Evolutionary conservation across 1,140 invertebrate genomes (phyloP).

Genomic region (Drosophila sproati): DNA sequence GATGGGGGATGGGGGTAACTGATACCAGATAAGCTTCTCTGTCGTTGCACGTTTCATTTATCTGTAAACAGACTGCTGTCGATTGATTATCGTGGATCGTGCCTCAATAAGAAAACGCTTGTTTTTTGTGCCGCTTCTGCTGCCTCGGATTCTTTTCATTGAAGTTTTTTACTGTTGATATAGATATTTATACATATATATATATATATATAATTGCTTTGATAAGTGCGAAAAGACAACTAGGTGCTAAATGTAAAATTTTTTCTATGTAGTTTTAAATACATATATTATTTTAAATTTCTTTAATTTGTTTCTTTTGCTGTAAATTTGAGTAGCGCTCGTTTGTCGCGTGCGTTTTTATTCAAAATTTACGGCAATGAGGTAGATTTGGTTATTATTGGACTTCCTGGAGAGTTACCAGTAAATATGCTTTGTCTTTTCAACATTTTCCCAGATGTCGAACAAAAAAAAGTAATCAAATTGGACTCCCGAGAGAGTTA

Average conservation of each 20-base stretch:
- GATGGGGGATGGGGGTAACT: too few relatives aligned
- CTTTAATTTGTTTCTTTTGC: neutral
- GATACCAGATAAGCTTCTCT: conserved; percentile 22
- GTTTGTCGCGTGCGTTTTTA: conserved; percentile 29
- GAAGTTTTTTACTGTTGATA: conserved; percentile 33
- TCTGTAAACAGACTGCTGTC: conserved; percentile 15
- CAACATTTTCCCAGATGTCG: neutral
- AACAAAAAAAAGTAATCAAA: neutral
- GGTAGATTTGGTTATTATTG: conserved; percentile 73
- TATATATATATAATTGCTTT: conserved; percentile 5
- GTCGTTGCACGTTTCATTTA: conserved; percentile 24
- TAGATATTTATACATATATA: conserved; percentile 30
- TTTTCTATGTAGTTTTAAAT: conserved; percentile 35
- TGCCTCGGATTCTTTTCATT: conserved; percentile 17
- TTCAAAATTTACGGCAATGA: conserved; percentile 74
- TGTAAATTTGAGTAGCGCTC: conserved; percentile 71
- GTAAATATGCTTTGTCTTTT: conserved; percentile 1
- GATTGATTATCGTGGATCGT: conserved; percentile 38
- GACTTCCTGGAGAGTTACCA: conserved; percentile 17
- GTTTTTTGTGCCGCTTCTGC: neutral
- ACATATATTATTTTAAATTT: conserved; percentile 4
- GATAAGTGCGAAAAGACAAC: conserved; percentile 59
- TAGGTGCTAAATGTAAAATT: conserved; percentile 59
- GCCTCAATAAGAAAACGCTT: conserved; percentile 36
- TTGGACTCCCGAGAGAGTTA: too few relatives aligned